phyloP scores from a whole-genome alignment of 2,888 invertebrate genomes.

The Epistrophe grossulariae region DNA sequence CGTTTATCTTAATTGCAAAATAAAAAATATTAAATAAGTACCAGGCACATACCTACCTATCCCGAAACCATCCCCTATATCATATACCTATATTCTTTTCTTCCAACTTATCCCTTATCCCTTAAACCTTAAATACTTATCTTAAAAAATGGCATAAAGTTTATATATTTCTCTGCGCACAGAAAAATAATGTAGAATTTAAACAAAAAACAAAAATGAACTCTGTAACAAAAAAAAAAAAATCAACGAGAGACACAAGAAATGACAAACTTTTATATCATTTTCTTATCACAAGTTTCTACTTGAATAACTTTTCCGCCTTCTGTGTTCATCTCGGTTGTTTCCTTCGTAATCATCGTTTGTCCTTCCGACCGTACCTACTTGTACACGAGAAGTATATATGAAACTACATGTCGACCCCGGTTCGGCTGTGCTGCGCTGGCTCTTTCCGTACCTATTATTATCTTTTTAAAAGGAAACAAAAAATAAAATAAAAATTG shows the following conservation, averaged over 20 bases:
- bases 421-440: background rate
- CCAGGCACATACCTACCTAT: too few species aligned
- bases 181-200: conserved; percentile 5
- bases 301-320: conserved; percentile 77
- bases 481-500: conserved; percentile 1
- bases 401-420: too few species aligned
- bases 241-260: conserved; percentile 12
- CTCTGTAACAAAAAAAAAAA: background rate
- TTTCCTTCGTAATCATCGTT: conserved; percentile 4
- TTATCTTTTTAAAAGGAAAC: background rate
- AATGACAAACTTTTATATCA: conserved; percentile 68
- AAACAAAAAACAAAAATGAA: conserved; percentile 12
- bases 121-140: conserved; percentile 5
- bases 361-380: background rate
- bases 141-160: background rate
- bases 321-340: conserved; percentile 57
- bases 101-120: background rate
- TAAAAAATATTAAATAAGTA: too few species aligned
- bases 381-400: background rate
- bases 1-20: background rate
- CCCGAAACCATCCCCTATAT: too few species aligned
- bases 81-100: background rate
- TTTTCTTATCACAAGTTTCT: conserved; percentile 79
- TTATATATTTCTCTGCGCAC: background rate
- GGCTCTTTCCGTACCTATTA: background rate